Base-by-base conservation (phyloP, 2,113 vertebrate genomes). In the Erythrolamprus reginae region DNA sequence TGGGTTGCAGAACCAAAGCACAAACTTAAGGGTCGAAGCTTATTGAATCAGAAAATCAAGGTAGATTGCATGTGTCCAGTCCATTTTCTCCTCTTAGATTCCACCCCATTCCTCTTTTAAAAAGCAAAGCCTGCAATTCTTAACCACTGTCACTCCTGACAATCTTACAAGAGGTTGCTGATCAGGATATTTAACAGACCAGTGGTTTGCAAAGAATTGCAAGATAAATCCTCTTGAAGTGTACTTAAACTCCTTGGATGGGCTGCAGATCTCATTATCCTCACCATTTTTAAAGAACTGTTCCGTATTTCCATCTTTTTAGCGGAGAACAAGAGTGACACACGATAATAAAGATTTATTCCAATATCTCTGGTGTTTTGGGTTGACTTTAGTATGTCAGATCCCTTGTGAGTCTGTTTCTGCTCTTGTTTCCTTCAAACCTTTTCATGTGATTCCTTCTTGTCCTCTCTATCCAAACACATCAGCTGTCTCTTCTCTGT, bases 381-480 rank as follows among this genome's bases (percentile, higher is more conserved):
- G 86, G 82, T 21, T 77, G 17, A 26, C 82, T 65, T 90, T 0
- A 0, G 0, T 0, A 0, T 28, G 17, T 50, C 21, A 90, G 38
- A 86, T 87, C 86, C 89, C 24, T 5, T 12, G 5, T 45, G 2
- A 56, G 70, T 45, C 33, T 94, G 92, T 6, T 85, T 7, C 89
- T 26, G 88, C n/a, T 89, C 45, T 88, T 82, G 38, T 93, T 94
- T n/a, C 77, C 0, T 8, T 90, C 89, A 33, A 33, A 15, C 91
- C 89, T 58, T 91, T 92, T 86, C 88, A 91, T 87, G 89, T 87
- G 3, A 2, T 38, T 90, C 82, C 91, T 93, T 77, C 88, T 93
- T 90, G 87, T 96, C 94, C 90, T 87, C 56, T 93, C 91, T 93
- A 56, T 13, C 88, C n/a, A 93, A 96, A 93, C 89, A 89, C 82